Evolutionary conservation across 2,113 vertebrate genomes (phyloP).

Genomic region (Eublepharis macularius): DNA sequence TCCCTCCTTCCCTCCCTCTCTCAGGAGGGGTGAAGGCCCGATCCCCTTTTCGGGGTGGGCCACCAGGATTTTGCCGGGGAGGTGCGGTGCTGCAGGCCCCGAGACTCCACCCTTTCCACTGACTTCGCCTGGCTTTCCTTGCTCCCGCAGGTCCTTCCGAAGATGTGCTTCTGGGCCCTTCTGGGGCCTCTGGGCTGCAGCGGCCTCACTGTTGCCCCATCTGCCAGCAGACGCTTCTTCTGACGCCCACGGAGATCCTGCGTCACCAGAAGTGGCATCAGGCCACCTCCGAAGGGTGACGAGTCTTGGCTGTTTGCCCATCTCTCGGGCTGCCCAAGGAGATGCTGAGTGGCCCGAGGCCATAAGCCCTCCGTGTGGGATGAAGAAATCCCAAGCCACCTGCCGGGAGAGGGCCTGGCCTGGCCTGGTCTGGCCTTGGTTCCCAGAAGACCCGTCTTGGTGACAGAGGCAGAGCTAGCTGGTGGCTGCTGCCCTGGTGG

Average conservation of each 20-base stretch:
- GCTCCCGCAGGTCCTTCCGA: constrained; percentile 38
- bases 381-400: no score
- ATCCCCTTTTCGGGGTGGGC: no score
- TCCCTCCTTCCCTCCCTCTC: no score
- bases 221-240: constrained; percentile 81
- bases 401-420: no score
- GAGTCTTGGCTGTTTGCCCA: neutral
- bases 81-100: rapidly evolving
- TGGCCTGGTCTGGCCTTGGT: no score
- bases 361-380: no score
- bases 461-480: no score
- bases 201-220: constrained; percentile 80
- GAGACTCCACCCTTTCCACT: rapidly evolving
- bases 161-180: rapidly evolving
- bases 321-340: neutral
- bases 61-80: no score
- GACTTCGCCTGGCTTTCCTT: rapidly evolving
- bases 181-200: constrained; percentile 64
- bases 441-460: neutral
- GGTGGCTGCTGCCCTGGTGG: no score
- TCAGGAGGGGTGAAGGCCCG: no score
- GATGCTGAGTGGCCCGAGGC: no score
- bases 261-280: constrained; percentile 82
- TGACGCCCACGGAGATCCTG: constrained; percentile 88
- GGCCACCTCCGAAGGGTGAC: neutral